Evolutionary conservation across 2,888 invertebrate species (phyloP).

Genomic region (Temnothorax rugatulus): DNA sequence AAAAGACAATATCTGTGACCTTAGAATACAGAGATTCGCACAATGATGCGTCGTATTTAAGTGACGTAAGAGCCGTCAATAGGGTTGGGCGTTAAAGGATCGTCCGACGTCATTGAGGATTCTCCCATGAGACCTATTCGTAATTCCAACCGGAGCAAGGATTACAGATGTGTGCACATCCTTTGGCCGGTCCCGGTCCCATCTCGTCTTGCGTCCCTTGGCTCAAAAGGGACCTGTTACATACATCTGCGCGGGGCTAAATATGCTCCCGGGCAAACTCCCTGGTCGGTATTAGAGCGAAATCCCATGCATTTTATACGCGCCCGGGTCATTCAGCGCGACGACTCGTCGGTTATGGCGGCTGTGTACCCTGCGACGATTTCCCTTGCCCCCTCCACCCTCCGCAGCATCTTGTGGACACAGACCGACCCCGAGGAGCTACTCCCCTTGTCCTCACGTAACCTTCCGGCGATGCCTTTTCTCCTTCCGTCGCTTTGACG

Average conservation of each 20-base stretch:
- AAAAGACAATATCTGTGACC: background rate
- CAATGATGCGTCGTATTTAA: background rate
- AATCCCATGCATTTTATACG: slow-evolving; percentile 86
- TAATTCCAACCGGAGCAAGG: slow-evolving; percentile 73
- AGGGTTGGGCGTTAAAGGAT: slow-evolving; percentile 55
- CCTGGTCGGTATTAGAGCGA: slow-evolving; percentile 79
- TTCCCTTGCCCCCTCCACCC: slow-evolving; percentile 53
- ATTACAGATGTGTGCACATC: slow-evolving; percentile 68
- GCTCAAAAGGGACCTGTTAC: slow-evolving; percentile 81
- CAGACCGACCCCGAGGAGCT: slow-evolving; percentile 72
- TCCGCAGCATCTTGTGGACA: slow-evolving; percentile 79
- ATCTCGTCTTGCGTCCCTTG: slow-evolving; percentile 67
- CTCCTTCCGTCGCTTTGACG: slow-evolving; percentile 87
- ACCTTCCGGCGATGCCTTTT: slow-evolving; percentile 86
- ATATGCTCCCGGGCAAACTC: slow-evolving; percentile 79
- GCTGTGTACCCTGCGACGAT: slow-evolving; percentile 73
- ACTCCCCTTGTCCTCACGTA: slow-evolving; percentile 63
- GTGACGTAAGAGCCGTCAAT: slow-evolving; percentile 45
- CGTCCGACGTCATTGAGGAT: slow-evolving; percentile 46
- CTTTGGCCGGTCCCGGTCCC: slow-evolving; percentile 70
- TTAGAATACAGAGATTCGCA: background rate
- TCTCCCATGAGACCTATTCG: slow-evolving; percentile 74
- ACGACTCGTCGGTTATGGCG: slow-evolving; percentile 77
- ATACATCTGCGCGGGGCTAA: slow-evolving; percentile 80
- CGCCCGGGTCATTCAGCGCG: slow-evolving; percentile 81